Evolutionary conservation across 2,797 vertebrate species (phyloP).

Genomic region (Tinamus major): DNA sequence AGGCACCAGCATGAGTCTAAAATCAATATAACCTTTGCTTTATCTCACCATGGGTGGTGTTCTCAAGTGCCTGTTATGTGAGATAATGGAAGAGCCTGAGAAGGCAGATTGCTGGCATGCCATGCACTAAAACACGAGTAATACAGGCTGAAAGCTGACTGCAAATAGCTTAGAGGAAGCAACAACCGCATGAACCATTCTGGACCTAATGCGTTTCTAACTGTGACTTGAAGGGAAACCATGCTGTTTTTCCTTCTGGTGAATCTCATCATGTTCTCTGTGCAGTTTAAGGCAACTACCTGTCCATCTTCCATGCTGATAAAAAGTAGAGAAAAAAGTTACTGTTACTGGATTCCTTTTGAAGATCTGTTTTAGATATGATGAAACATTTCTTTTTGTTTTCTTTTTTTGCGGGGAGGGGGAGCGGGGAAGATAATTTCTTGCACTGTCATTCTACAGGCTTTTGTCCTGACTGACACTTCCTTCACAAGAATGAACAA

Average conservation of each 20-base stretch:
- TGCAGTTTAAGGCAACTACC: background rate
- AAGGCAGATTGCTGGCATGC: background rate
- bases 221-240: background rate
- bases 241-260: background rate
- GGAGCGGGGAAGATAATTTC: background rate
- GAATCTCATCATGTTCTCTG: background rate
- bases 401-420: background rate
- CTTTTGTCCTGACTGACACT: background rate
- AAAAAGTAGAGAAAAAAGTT: background rate
- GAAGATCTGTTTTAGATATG: background rate
- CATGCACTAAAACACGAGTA: background rate
- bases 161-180: background rate
- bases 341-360: background rate
- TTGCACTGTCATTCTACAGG: background rate
- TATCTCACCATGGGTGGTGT: background rate
- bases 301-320: background rate
- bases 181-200: background rate
- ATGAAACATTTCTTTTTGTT: background rate
- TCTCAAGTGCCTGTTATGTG: background rate
- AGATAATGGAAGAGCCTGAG: background rate
- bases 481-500: background rate
- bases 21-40: conserved; percentile 4
- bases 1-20: background rate
- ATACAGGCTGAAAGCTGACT: background rate
- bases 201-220: background rate